Percentiles rank a stretch among this genome's conserved stretches.
These are phyloP conservation scores for Leptopilina clavipes DNA, from an alignment of 1,140 invertebrate species.

Conservation along the genomic window DNA sequence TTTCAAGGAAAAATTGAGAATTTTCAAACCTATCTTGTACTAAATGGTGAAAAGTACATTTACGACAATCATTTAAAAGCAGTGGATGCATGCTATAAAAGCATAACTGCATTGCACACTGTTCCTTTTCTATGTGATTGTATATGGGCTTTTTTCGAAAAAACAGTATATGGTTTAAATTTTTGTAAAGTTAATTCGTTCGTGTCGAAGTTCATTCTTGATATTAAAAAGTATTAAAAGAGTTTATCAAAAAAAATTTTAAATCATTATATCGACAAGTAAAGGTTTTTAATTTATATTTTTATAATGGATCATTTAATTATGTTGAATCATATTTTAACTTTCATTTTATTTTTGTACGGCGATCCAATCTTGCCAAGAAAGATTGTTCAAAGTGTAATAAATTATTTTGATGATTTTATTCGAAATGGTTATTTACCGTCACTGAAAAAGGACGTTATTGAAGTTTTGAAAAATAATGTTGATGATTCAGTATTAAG, in stretches of 20 bases:
- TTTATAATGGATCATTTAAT: conserved; percentile 25
- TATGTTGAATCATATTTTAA: conserved; percentile 41
- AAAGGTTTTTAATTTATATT: conserved; percentile 33
- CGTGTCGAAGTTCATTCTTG: conserved; percentile 41
- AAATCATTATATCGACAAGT: conserved; percentile 16
- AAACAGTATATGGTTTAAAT: conserved; percentile 27
- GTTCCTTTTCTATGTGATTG: conserved; percentile 29
- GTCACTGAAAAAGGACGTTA: conserved; percentile 43
- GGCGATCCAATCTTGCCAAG: conserved; percentile 40
- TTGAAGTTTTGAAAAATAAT: conserved; percentile 35
- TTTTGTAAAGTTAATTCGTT: conserved; percentile 32
- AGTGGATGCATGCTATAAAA: conserved; percentile 39
- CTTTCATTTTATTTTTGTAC: conserved; percentile 42
- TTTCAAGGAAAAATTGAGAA: background rate
- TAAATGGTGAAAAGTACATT: conserved; percentile 34
- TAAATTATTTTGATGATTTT: conserved; percentile 41
- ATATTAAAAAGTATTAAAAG: background rate
- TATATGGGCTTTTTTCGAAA: conserved; percentile 36
- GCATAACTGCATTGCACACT: conserved; percentile 33
- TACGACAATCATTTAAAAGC: conserved; percentile 34
- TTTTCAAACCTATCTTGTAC: background rate
- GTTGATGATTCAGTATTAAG: conserved; percentile 10
- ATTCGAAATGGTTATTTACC: conserved; percentile 35
- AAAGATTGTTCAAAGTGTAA: conserved; percentile 42
- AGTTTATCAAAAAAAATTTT: background rate